Conservation (phyloP, 2,113 vertebrate genomes). For the Lagopus muta region DNA sequence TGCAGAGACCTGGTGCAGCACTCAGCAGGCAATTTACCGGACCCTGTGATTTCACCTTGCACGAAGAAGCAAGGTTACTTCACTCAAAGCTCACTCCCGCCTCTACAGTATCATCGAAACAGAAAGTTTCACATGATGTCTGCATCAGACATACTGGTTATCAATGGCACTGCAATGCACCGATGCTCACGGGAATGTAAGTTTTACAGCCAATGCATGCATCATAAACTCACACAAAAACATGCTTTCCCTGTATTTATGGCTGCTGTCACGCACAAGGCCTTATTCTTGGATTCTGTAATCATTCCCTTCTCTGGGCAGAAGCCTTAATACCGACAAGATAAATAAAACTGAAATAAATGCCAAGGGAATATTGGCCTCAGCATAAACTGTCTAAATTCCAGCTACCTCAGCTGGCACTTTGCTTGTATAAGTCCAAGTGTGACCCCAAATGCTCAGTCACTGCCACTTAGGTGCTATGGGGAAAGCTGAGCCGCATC, state of each 20-base stretch:
- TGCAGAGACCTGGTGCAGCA: fast-evolving
- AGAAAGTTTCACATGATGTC: background rate
- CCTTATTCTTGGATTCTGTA: background rate
- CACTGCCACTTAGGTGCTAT: background rate
- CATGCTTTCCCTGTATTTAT: background rate
- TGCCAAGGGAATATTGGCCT: background rate
- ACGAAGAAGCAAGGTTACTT: background rate
- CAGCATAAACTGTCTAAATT: background rate
- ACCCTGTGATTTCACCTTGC: background rate
- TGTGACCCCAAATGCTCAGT: background rate
- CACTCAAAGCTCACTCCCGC: background rate
- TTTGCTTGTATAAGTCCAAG: background rate
- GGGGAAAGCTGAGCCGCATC: background rate
- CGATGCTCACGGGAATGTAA: background rate
- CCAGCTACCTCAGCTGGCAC: background rate
- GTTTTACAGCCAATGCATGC: background rate
- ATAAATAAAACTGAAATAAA: slow-evolving; percentile 5
- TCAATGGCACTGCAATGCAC: fast-evolving
- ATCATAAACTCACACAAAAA: background rate
- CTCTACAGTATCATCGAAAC: background rate
- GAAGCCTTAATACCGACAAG: background rate
- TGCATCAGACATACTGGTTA: background rate
- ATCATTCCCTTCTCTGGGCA: background rate
- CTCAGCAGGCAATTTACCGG: background rate
- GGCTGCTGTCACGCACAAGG: background rate